A percentile compares a stretch with the other conserved stretches of the same genome.
These are phyloP conservation scores for Ascidia mentula DNA, from an alignment of 23 tunicate genomes.

Conservation along the genomic window DNA sequence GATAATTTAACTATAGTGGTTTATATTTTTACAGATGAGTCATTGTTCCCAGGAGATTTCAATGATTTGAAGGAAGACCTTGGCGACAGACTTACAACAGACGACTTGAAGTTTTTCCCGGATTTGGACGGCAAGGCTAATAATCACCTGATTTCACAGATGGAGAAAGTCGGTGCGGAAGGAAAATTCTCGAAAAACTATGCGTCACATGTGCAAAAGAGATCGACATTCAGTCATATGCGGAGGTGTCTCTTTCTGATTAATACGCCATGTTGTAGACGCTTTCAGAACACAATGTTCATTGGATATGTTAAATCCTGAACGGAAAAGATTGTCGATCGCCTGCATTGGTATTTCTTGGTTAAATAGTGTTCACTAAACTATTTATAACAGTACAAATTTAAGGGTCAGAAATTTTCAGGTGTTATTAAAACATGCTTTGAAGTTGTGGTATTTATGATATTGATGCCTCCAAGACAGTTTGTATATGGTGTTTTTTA, in stretches of 20 bases:
- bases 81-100: background rate
- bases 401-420: background rate
- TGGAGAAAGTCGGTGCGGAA: background rate
- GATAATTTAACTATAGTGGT: too few species aligned
- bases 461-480: background rate
- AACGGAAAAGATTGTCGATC: background rate
- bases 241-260: background rate
- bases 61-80: too few species aligned
- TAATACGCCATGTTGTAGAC: background rate
- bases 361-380: background rate
- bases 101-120: background rate
- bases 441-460: background rate
- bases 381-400: background rate
- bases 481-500: background rate
- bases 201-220: constrained; percentile 6
- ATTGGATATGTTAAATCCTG: background rate
- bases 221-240: background rate
- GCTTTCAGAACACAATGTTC: background rate
- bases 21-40: too few species aligned
- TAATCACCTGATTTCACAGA: background rate
- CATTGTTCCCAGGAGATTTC: too few species aligned
- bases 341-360: too few species aligned
- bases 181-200: background rate
- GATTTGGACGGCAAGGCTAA: background rate
- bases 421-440: background rate